Conservation (phyloP, 2,888 invertebrate species). For the Drosophila neotestacea region DNA sequence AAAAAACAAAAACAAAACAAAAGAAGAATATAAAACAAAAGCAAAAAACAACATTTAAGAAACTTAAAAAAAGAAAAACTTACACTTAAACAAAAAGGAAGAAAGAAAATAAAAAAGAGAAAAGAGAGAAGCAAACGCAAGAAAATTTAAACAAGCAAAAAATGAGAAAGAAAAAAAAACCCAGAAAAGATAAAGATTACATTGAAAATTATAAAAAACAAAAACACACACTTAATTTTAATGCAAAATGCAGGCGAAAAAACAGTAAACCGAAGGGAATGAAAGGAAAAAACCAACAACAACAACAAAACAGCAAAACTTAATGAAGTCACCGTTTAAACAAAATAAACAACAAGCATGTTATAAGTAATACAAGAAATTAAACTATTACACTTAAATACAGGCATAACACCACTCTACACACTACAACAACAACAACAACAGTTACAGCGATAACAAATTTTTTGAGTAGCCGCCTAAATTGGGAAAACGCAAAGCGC, state of each 20-base stretch:
- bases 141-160: constrained; percentile 74
- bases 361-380: constrained; percentile 56
- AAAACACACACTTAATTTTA: constrained; percentile 65
- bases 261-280: constrained; percentile 60
- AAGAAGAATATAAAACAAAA: constrained; percentile 70
- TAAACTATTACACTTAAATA: constrained; percentile 70
- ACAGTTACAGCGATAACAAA: constrained; percentile 33
- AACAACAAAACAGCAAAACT: constrained; percentile 73
- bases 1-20: constrained; percentile 47
- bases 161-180: constrained; percentile 51
- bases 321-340: constrained; percentile 82
- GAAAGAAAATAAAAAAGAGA: constrained; percentile 32
- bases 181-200: constrained; percentile 61
- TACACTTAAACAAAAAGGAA: constrained; percentile 69
- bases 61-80: constrained; percentile 70
- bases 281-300: constrained; percentile 57
- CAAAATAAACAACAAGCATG: constrained; percentile 62
- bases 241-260: constrained; percentile 57
- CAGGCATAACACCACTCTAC: constrained; percentile 49
- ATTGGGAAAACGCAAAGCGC: constrained; percentile 31
- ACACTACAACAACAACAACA: constrained; percentile 32
- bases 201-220: constrained; percentile 57
- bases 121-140: constrained; percentile 48
- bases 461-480: constrained; percentile 30
- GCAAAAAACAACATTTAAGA: constrained; percentile 72